These are phyloP conservation scores for Copsychus sechellarum DNA, from an alignment of 2,113 vertebrate species.

Conservation along the genomic window DNA sequence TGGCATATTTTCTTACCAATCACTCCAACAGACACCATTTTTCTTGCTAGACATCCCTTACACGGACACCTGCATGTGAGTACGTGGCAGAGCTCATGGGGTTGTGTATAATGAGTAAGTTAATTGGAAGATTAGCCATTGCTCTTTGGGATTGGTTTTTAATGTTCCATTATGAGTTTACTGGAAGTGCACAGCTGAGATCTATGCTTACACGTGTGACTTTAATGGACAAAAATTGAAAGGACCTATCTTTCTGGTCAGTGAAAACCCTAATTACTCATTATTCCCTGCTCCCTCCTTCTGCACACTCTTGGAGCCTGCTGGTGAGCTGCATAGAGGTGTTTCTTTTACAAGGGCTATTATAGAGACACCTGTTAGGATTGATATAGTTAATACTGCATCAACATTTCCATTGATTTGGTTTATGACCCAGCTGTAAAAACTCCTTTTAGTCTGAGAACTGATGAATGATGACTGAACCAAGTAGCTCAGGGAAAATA, in stretches of 20 bases:
- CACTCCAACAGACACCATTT: not conserved
- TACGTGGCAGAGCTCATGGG: not conserved
- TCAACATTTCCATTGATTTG: slow-evolving; percentile 81
- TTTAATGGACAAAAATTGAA: slow-evolving; percentile 37
- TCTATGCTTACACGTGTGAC: not conserved
- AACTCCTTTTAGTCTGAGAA: slow-evolving; percentile 73
- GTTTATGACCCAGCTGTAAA: slow-evolving; percentile 82
- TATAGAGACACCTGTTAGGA: slow-evolving; percentile 76
- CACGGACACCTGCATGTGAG: not conserved
- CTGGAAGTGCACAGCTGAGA: slow-evolving; percentile 26
- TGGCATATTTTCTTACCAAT: not conserved
- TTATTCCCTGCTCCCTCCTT: slow-evolving; percentile 51
- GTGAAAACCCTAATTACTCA: slow-evolving; percentile 44
- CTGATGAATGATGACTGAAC: slow-evolving; percentile 70
- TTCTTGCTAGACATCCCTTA: not conserved
- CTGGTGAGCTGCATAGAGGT: slow-evolving; percentile 51
- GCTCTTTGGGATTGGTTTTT: not conserved
- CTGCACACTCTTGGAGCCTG: slow-evolving; percentile 29
- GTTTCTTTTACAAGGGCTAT: slow-evolving; percentile 77
- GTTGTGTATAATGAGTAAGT: not conserved
- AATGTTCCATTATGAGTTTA: not conserved
- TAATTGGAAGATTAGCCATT: slow-evolving; percentile 13
- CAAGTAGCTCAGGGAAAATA: slow-evolving; percentile 41
- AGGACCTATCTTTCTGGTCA: slow-evolving; percentile 44
- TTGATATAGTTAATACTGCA: slow-evolving; percentile 69